These are phyloP conservation scores for Aphelenchoides fujianensis DNA, from an alignment of 1,140 invertebrate genomes.

Conservation along the genomic window DNA sequence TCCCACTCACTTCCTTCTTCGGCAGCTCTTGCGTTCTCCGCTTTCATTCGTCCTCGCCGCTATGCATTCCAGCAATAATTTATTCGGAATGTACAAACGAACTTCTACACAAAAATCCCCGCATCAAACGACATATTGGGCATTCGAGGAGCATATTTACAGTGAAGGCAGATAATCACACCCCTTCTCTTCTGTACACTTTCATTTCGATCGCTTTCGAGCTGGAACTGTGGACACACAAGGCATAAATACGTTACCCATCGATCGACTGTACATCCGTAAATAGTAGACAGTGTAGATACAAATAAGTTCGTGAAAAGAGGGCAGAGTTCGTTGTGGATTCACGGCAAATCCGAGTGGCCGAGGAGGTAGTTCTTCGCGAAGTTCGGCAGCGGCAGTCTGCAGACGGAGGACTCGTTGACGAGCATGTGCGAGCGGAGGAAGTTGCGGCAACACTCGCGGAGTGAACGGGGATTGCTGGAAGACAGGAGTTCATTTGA, in stretches of 20 bases:
- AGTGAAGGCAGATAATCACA: no score
- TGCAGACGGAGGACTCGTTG: constrained; percentile 11
- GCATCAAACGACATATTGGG: background rate
- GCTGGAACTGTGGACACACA: no score
- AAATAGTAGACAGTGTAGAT: background rate
- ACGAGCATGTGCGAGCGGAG: constrained; percentile 17
- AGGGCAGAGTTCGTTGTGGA: no score
- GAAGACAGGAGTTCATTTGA: no score
- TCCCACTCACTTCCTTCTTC: no score
- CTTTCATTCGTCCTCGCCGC: no score
- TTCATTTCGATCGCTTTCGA: background rate
- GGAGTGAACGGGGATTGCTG: constrained; percentile 21
- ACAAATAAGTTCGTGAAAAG: background rate
- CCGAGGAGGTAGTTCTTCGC: constrained; percentile 23
- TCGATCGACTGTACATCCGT: no score
- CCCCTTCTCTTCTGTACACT: background rate
- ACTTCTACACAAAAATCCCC: no score
- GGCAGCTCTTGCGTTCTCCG: no score
- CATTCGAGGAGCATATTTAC: background rate
- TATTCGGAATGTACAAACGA: background rate
- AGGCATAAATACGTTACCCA: no score
- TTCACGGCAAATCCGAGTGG: background rate
- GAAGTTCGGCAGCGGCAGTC: constrained; percentile 26
- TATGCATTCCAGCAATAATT: no score
- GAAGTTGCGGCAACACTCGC: constrained; percentile 8